Percentiles rank a stretch among this genome's conserved stretches.
phyloP scores from a whole-genome alignment of 2,888 invertebrate species.

The Conomelus anceps region DNA sequence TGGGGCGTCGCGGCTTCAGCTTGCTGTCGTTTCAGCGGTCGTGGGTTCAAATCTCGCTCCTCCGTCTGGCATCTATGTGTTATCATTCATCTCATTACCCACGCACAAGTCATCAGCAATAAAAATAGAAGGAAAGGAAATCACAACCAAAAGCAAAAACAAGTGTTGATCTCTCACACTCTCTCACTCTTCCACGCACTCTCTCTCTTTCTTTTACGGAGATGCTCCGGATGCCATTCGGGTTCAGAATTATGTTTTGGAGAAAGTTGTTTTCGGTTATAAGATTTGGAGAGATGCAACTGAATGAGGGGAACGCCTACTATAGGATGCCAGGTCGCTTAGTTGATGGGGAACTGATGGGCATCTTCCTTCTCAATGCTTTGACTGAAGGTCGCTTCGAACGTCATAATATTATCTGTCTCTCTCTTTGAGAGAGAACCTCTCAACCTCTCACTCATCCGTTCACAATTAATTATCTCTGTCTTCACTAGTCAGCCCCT shows the following conservation, averaged over 20 bases:
- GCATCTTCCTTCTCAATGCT: neutral
- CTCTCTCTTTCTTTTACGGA: neutral
- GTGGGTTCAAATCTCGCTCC: too few species aligned
- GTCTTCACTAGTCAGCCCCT: neutral
- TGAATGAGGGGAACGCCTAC: neutral
- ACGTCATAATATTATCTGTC: neutral
- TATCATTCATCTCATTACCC: too few species aligned
- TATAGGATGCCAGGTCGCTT: neutral
- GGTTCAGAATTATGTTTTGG: neutral
- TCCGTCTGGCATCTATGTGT: too few species aligned
- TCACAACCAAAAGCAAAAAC: too few species aligned
- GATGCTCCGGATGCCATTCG: neutral
- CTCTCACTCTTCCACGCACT: neutral
- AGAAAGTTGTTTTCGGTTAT: neutral
- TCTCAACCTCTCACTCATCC: neutral
- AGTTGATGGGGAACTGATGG: neutral
- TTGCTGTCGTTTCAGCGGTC: too few species aligned
- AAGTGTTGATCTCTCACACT: too few species aligned
- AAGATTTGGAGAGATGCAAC: neutral
- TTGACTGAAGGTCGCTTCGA: neutral
- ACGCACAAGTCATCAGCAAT: too few species aligned
- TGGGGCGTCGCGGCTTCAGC: too few species aligned
- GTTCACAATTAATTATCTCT: neutral
- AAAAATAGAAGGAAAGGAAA: too few species aligned
- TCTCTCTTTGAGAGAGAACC: neutral